Evolutionary conservation across 2,888 invertebrate genomes (phyloP), one percentile per base, ranked within the genome.

Genomic region (Carcina quercana): DNA sequence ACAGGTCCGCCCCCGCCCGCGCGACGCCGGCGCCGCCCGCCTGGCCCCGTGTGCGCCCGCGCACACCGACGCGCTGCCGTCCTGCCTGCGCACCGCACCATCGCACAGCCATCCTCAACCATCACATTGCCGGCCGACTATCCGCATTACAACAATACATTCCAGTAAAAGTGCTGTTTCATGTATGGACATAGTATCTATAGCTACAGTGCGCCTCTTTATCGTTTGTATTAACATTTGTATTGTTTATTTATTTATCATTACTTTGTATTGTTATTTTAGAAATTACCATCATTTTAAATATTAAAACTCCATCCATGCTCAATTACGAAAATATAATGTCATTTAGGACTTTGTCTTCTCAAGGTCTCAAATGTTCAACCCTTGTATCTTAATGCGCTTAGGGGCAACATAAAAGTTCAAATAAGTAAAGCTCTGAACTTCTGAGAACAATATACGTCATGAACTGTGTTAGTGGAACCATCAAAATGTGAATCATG

Each of bases 121-220:
- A n/a, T n/a, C n/a, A n/a, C n/a, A n/a, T n/a, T n/a, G n/a, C n/a
- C n/a, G 48, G 38, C 39, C 54, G 49, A 46, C 44, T 45, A 50
- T 43, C 41, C 47, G 36, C 51, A 57, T 42, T 43, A n/a, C 60
- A 56, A 68, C 68, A 66, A 64, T 55, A 62, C 59, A 65, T 64
- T 67, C 68, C 74, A 80, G 79, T 75, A 82, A 83, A 82, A 80
- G 82, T 82, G 79, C 73, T 78, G 58, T 65, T 63, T 65, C 56
- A 56, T 57, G 52, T 63, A 60, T 54, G 54, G 54, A 58, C 52
- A 53, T 55, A 55, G 42, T 58, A n/a, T 3, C n/a, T 20, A 20
- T 8, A n/a, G 20, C n/a, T 10, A 20, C 8, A 17, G 11, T 19
- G 8, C 8, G 25, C 3, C 10, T 30, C n/a, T 30, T 10, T n/a